A percentile compares a stretch with the other conserved stretches of the same genome.
Conservation (phyloP, 2,797 vertebrate species). For the Euthynnus affinis region DNA sequence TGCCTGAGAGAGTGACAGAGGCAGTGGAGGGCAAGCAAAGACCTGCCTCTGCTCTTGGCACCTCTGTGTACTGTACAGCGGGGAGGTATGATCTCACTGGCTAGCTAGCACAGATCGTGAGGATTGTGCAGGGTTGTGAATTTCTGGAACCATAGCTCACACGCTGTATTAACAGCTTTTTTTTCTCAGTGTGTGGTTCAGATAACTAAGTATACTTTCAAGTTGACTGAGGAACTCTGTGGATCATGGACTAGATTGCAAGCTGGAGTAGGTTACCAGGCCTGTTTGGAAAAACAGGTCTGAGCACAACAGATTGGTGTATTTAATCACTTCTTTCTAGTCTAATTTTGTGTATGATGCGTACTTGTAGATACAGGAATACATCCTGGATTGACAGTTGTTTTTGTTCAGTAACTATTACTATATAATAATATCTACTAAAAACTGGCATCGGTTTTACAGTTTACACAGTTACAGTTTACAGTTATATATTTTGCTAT, state of each 20-base stretch:
- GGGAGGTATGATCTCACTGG: conserved; percentile 63
- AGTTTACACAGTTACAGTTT: not conserved
- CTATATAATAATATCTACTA: not conserved
- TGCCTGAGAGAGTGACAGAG: conserved; percentile 68
- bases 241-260: conserved; percentile 11
- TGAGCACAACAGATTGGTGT: conserved; percentile 28
- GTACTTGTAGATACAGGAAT: not conserved
- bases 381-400: not conserved
- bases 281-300: conserved; percentile 43
- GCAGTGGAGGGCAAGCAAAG: conserved; percentile 80
- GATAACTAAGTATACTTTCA: not conserved
- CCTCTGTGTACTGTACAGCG: conserved; percentile 56
- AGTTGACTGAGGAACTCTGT: not conserved
- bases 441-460: not conserved
- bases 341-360: not conserved
- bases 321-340: not conserved
- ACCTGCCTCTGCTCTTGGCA: conserved; percentile 77
- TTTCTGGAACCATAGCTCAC: conserved; percentile 26
- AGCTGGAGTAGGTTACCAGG: conserved; percentile 19
- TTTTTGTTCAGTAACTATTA: not conserved
- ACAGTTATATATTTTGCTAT: not conserved
- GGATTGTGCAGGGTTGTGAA: conserved; percentile 28
- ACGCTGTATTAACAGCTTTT: conserved; percentile 24
- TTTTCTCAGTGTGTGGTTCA: conserved; percentile 15
- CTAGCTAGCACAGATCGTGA: conserved; percentile 43